Evolutionary conservation across 2,888 invertebrate species (phyloP).

Genomic region (Oxycera nigricornis): DNA sequence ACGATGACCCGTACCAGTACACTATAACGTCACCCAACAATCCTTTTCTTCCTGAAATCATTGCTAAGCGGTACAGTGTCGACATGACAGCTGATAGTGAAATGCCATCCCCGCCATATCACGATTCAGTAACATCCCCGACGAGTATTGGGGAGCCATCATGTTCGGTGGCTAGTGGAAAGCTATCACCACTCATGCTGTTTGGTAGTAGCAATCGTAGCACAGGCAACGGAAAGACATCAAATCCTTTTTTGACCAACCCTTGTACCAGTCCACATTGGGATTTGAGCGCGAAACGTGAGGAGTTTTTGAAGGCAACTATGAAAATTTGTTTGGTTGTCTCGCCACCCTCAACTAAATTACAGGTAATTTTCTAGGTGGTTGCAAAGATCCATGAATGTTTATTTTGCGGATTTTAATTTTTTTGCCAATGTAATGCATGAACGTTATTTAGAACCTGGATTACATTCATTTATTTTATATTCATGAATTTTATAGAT

Average conservation of each 20-base stretch:
- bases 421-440: too few relatives aligned
- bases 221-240: constrained; percentile 52
- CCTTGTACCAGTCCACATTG: constrained; percentile 48
- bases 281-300: constrained; percentile 64
- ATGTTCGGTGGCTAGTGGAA: background rate
- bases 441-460: too few relatives aligned
- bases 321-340: constrained; percentile 78
- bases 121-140: constrained; percentile 9
- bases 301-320: constrained; percentile 75
- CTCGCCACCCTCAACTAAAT: constrained; percentile 67
- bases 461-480: too few relatives aligned
- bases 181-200: constrained; percentile 13
- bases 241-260: constrained; percentile 57
- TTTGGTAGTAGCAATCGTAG: background rate
- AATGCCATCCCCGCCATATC: constrained; percentile 22
- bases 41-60: constrained; percentile 61
- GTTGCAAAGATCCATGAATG: background rate
- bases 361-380: constrained; percentile 56
- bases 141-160: background rate
- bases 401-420: background rate
- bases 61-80: constrained; percentile 56
- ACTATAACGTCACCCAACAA: constrained; percentile 60
- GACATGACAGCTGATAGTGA: constrained; percentile 43
- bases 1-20: constrained; percentile 54
- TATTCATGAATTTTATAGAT: too few relatives aligned